Percentiles rank a stretch among this genome's conserved stretches.
These are phyloP conservation scores for Clarias laeviceps DNA, from an alignment of 2,797 vertebrate genomes.

Conservation along the genomic window DNA sequence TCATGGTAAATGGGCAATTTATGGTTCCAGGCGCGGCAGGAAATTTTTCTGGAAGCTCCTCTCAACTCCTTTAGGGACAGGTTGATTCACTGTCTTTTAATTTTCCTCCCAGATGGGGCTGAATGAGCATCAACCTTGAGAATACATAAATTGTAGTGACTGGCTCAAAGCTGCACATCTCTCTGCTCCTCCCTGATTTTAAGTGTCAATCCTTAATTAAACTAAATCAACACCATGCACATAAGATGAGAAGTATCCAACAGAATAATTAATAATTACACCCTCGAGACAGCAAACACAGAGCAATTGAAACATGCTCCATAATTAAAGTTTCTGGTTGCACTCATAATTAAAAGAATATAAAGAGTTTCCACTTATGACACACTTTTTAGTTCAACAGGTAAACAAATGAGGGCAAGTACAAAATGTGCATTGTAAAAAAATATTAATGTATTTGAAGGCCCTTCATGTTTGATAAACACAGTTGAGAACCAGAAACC, in stretches of 20 bases:
- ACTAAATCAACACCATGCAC: neutral
- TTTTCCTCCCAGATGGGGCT: constrained; percentile 69
- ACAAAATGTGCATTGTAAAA: neutral
- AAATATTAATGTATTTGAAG: neutral
- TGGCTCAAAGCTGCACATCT: constrained; percentile 12
- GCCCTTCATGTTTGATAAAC: neutral
- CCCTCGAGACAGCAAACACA: constrained; percentile 15
- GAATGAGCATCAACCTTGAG: constrained; percentile 61
- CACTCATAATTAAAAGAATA: neutral
- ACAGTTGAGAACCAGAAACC: neutral
- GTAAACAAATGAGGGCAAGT: neutral
- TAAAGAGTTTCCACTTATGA: neutral
- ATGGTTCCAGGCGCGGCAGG: constrained; percentile 71
- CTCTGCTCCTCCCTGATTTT: constrained; percentile 36
- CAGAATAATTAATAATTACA: constrained; percentile 30
- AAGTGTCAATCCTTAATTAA: constrained; percentile 25
- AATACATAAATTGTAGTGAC: constrained; percentile 55
- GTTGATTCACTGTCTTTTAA: constrained; percentile 72
- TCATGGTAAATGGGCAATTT: constrained; percentile 79
- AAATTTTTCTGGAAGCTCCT: constrained; percentile 71
- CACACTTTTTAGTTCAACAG: neutral
- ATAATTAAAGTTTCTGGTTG: neutral
- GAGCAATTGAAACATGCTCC: neutral
- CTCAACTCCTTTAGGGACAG: constrained; percentile 67
- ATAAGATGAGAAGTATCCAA: constrained; percentile 12